These are phyloP conservation scores for Herpailurus yagouaroundi DNA, from an alignment of 2,113 vertebrate genomes.

Conservation along the genomic window DNA sequence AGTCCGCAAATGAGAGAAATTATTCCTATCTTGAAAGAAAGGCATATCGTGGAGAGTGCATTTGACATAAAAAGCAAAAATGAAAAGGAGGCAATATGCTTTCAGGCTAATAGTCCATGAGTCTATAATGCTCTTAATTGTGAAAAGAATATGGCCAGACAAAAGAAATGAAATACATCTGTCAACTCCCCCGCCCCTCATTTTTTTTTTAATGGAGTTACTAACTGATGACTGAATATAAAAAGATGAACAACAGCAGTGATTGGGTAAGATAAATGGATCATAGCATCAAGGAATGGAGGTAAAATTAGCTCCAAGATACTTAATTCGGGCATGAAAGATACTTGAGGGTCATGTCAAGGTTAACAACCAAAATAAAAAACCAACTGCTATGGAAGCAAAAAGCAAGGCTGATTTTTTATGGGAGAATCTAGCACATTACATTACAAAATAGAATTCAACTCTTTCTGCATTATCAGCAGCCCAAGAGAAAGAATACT, in stretches of 20 bases:
- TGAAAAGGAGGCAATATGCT: background rate
- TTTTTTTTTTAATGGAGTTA: background rate
- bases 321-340: background rate
- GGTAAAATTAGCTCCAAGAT: conserved; percentile 32
- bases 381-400: background rate
- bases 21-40: background rate
- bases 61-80: background rate
- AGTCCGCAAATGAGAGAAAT: background rate
- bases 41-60: too few species aligned
- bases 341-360: background rate
- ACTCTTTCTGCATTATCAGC: background rate
- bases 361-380: conserved; percentile 18
- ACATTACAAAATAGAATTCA: background rate
- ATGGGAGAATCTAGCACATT: background rate
- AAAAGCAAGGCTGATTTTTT: background rate
- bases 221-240: background rate
- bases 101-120: background rate
- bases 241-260: background rate
- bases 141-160: background rate
- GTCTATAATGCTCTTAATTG: background rate
- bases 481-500: background rate
- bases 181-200: background rate
- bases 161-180: background rate
- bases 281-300: background rate
- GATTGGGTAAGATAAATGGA: background rate